Conservation (phyloP, 2,797 vertebrate genomes). For the Apogon talboti region DNA sequence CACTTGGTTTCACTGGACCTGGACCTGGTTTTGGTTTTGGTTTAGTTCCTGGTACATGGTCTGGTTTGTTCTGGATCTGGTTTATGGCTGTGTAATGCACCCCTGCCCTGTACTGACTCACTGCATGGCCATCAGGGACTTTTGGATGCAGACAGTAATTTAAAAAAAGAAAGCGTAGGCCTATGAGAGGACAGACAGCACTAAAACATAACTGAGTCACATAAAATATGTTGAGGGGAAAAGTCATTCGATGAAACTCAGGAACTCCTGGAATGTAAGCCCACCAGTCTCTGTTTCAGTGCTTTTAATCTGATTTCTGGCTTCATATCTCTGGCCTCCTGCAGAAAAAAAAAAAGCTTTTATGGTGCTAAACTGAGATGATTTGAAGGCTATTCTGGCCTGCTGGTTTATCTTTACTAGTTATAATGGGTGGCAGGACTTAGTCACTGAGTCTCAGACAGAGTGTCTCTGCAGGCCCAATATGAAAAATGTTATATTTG, state of each 20-base stretch:
- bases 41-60: slow-evolving; percentile 13
- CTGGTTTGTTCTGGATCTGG: slow-evolving; percentile 23
- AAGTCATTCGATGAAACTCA: slow-evolving; percentile 33
- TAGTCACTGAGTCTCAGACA: slow-evolving; percentile 51
- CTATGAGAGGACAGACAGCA: slow-evolving; percentile 21
- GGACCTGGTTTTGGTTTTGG: slow-evolving; percentile 1
- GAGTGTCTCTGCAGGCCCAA: slow-evolving; percentile 25
- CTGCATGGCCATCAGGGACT: slow-evolving; percentile 30
- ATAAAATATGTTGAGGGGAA: slow-evolving; percentile 48
- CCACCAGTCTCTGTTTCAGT: slow-evolving; percentile 47
- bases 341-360: slow-evolving; percentile 4
- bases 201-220: slow-evolving; percentile 33
- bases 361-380: slow-evolving; percentile 10
- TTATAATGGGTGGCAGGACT: slow-evolving; percentile 45
- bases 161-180: not conserved
- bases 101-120: slow-evolving; percentile 52
- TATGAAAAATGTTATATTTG: slow-evolving; percentile 19
- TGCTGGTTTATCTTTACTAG: slow-evolving; percentile 38
- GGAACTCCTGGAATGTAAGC: slow-evolving; percentile 50
- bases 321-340: slow-evolving; percentile 22
- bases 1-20: slow-evolving; percentile 11
- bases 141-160: slow-evolving; percentile 26
- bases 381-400: slow-evolving; percentile 44
- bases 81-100: slow-evolving; percentile 28
- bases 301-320: slow-evolving; percentile 23